These are phyloP conservation scores for Gavialis gangeticus DNA, from an alignment of 2,113 vertebrate species.

Conservation along the genomic window DNA sequence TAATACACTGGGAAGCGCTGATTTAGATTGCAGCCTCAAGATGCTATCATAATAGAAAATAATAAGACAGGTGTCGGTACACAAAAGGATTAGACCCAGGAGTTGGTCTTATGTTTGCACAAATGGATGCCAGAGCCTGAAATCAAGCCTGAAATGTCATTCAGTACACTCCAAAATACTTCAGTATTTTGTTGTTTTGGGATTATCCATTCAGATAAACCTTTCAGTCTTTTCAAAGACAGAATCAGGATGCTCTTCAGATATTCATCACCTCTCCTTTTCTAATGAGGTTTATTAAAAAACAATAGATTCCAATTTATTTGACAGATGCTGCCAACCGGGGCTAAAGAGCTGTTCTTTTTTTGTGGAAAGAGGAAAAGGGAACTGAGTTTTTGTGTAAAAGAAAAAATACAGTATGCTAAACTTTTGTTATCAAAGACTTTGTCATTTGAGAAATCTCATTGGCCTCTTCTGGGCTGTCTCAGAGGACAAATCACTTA, in stretches of 20 bases:
- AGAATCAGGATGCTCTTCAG: background rate
- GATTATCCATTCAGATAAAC: background rate
- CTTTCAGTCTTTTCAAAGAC: background rate
- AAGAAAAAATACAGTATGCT: background rate
- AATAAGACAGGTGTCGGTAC: background rate
- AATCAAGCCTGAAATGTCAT: background rate
- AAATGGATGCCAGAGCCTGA: background rate
- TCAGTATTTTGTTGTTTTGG: background rate
- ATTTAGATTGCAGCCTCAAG: background rate
- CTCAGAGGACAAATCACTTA: background rate
- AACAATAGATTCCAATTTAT: background rate
- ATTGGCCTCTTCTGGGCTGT: background rate
- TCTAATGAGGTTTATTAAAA: background rate
- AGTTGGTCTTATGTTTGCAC: background rate
- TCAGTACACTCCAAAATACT: background rate
- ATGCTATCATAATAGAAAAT: background rate
- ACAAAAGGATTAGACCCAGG: background rate
- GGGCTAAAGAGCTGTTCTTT: background rate
- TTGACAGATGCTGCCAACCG: background rate
- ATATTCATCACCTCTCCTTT: background rate
- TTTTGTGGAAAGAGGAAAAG: background rate
- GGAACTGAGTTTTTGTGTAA: background rate
- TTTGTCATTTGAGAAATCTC: background rate
- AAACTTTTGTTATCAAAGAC: background rate
- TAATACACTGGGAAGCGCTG: background rate